phyloP scores from a whole-genome alignment of 2,113 vertebrate genomes.

The Sylvilagus bachmani region DNA sequence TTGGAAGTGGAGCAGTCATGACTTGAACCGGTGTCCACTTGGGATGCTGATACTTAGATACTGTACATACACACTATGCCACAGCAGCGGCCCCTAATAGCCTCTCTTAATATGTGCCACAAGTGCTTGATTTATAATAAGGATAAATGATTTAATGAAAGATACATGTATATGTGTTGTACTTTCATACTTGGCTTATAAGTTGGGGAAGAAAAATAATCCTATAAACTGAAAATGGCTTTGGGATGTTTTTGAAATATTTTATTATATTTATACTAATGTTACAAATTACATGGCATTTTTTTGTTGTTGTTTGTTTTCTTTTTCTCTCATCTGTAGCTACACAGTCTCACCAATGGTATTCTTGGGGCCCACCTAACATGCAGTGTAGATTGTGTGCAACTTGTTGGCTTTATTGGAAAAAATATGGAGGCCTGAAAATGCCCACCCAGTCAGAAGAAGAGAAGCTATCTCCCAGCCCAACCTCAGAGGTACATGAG shows the following conservation, averaged over 20 bases:
- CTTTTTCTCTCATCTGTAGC: constrained; percentile 86
- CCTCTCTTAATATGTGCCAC: background rate
- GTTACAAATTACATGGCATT: constrained; percentile 19
- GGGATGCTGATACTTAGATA: no score
- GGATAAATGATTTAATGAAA: background rate
- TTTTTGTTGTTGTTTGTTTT: constrained; percentile 60
- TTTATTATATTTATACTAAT: background rate
- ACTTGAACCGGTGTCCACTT: no score
- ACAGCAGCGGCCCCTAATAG: background rate
- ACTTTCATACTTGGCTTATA: background rate
- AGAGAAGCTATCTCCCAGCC: constrained; percentile 94
- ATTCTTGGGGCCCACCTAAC: constrained; percentile 99
- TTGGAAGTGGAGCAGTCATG: no score
- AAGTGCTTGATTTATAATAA: background rate
- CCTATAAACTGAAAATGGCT: background rate
- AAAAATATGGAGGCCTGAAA: constrained; percentile 98
- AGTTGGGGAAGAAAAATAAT: background rate
- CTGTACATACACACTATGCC: no score
- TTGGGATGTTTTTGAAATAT: background rate
- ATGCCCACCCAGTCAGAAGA: constrained; percentile 97
- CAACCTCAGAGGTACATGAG: constrained; percentile 90
- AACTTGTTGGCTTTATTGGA: constrained; percentile 99
- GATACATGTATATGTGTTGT: background rate
- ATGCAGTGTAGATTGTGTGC: constrained; percentile 98
- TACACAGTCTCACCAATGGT: constrained; percentile 98